Conservation (phyloP, 2,113 vertebrate species). For the Hiodon tergisus region DNA sequence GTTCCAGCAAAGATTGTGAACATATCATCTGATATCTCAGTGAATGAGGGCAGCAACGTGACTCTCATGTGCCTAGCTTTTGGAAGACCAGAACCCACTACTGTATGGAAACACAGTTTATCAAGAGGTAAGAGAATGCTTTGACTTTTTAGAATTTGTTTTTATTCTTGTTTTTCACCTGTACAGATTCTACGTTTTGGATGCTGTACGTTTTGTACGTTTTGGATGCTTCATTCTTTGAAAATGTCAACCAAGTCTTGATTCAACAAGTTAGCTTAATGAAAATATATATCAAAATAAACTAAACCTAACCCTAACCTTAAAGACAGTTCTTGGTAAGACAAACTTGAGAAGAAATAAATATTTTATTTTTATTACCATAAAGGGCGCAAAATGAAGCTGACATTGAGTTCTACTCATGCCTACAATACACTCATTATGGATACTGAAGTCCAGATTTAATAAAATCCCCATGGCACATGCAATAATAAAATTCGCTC, state of each 20-base stretch:
- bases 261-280: background rate
- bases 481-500: too few relatives aligned
- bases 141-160: background rate
- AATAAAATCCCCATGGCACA: too few relatives aligned
- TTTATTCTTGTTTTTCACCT: background rate
- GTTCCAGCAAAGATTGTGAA: constrained; percentile 91
- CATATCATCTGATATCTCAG: constrained; percentile 85
- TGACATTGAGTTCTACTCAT: too few relatives aligned
- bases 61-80: constrained; percentile 90
- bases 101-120: constrained; percentile 89
- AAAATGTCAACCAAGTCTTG: too few relatives aligned
- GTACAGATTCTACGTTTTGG: background rate
- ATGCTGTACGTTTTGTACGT: background rate
- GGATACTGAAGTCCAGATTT: too few relatives aligned
- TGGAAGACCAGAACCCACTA: constrained; percentile 85
- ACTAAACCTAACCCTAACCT: too few relatives aligned
- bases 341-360: too few relatives aligned
- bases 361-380: too few relatives aligned
- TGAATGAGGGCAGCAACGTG: constrained; percentile 91
- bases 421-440: too few relatives aligned
- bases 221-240: too few relatives aligned
- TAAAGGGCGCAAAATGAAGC: too few relatives aligned
- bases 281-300: background rate
- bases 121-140: constrained; percentile 70
- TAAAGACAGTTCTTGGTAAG: too few relatives aligned